These are phyloP conservation scores for Trichechus manatus DNA, from an alignment of 2,113 vertebrate species.

Conservation along the genomic window DNA sequence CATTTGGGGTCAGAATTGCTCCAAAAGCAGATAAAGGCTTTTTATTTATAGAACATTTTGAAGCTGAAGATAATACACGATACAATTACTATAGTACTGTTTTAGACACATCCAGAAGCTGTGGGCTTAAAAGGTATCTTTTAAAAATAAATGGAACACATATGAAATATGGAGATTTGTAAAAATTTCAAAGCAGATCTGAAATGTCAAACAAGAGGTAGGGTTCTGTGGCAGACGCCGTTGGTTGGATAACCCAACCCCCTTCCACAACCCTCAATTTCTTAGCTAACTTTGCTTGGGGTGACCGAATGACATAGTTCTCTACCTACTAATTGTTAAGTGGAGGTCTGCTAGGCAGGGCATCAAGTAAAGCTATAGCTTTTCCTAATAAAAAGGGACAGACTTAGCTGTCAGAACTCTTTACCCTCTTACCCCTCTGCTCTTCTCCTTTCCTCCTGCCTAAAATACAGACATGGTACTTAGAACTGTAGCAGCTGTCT, in stretches of 20 bases:
- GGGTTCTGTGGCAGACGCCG: background rate
- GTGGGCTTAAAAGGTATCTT: slow-evolving; percentile 31
- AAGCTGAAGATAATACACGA: slow-evolving; percentile 65
- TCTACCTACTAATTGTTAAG: background rate
- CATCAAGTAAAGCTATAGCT: background rate
- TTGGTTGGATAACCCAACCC: background rate
- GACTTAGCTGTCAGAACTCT: background rate
- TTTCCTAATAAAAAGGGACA: slow-evolving; percentile 34
- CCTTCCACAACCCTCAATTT: background rate
- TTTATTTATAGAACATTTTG: slow-evolving; percentile 29
- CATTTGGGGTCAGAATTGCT: slow-evolving; percentile 39
- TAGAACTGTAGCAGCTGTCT: background rate
- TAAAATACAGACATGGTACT: background rate
- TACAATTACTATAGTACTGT: slow-evolving; percentile 37
- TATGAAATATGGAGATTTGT: background rate
- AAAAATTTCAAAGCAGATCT: slow-evolving; percentile 41
- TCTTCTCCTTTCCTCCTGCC: slow-evolving; percentile 36
- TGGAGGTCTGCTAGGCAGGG: background rate
- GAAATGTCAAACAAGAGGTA: background rate
- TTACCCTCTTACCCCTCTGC: background rate
- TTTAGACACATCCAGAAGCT: slow-evolving; percentile 30
- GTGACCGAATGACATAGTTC: background rate
- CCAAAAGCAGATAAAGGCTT: background rate
- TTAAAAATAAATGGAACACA: slow-evolving; percentile 21
- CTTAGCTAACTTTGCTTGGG: background rate